Evolutionary conservation across 1,140 invertebrate genomes (phyloP), one percentile per base, ranked within the genome.

Genomic region (Hyles euphorbiae): DNA sequence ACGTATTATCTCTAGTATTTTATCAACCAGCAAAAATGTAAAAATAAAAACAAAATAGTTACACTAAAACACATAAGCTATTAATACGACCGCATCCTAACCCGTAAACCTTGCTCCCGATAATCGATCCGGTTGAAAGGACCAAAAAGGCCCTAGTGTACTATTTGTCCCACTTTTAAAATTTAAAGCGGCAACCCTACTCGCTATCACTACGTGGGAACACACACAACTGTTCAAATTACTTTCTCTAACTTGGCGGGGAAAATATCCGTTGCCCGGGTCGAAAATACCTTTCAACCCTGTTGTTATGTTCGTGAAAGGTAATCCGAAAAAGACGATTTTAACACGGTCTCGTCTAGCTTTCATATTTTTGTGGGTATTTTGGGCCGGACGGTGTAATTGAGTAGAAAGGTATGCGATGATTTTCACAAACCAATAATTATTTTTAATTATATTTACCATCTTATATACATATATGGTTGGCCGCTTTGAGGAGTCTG

Each of bases 191-290:
- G 48, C 51, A 34, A 55, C 58, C 61, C 53, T 44, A 44, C 58
- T 68, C 55, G 70, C 69, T 76, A 72, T 75, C 63, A 61, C 40
- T 10, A 47, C 74, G 78, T 82, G 83, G 61, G 83, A 83, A 83
- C 63, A 56, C 53, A 60, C 45, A 72, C 83, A 86, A 67, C 76
- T 86, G 83, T 69, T 69, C 60, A 74, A 82, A 81, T 81, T 78
- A 74, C 70, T 74, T 64, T 51, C 49, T 63, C 63, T 51, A 68
- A 76, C 63, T 71, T 77, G 50, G 52, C 58, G 61, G 58, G 68
- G 70, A 78, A 81, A 83, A 78, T 83, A 75, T 69, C 62, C 61
- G 45, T 3, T 51, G 49, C 22, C 40, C 22, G 34, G 52, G 47
- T n/a, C 74, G 68, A 77, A 80, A 77, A 78, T 79, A 73, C 53